These are phyloP conservation scores for Tyto alba DNA, from an alignment of 2,113 vertebrate genomes.

Conservation along the genomic window DNA sequence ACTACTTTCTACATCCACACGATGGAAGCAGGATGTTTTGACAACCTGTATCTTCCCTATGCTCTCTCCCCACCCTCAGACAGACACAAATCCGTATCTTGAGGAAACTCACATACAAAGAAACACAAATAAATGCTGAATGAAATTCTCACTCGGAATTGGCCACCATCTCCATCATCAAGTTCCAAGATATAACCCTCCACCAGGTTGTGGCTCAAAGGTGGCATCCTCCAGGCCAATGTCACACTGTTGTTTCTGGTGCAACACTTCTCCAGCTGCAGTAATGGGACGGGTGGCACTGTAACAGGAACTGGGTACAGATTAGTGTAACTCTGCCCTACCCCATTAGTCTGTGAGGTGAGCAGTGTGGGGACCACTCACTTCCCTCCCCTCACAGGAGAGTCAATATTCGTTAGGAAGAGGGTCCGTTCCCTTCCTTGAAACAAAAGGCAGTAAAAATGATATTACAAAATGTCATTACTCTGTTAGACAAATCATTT, in stretches of 20 bases:
- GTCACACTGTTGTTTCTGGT: conserved; percentile 96
- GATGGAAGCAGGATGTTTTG: neutral
- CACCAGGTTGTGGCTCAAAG: conserved; percentile 76
- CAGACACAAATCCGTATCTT: neutral
- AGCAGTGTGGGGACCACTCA: neutral
- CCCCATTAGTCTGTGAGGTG: neutral
- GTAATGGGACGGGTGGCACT: conserved; percentile 85
- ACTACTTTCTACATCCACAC: neutral
- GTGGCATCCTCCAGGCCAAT: conserved; percentile 90
- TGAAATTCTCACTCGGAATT: conserved; percentile 85
- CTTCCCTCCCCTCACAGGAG: neutral
- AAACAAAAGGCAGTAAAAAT: neutral
- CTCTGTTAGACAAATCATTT: neutral
- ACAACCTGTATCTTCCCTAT: neutral
- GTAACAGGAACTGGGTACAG: conserved; percentile 69
- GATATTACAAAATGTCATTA: neutral
- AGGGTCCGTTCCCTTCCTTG: neutral
- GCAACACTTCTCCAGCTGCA: conserved; percentile 97
- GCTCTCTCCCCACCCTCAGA: neutral
- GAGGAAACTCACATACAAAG: conserved; percentile 24
- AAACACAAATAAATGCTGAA: conserved; percentile 46
- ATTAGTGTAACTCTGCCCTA: conserved; percentile 59
- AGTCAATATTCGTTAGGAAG: neutral
- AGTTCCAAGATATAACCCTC: conserved; percentile 97
- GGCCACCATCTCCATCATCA: conserved; percentile 93